Evolutionary conservation across 1,140 invertebrate species (phyloP).

Genomic region (Cotesia typhae): DNA sequence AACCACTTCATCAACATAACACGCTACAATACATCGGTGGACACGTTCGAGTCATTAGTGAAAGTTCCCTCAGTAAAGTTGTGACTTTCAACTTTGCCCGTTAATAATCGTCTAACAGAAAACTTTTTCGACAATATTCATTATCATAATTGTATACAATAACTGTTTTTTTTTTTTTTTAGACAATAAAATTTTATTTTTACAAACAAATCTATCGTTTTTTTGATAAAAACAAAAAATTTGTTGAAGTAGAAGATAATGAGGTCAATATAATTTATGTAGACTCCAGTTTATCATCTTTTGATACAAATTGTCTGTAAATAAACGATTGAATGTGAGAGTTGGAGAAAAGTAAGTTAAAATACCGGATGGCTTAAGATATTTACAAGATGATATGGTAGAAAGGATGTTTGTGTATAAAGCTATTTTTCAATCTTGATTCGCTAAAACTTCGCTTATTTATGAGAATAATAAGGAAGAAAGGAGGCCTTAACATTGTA

Average conservation of each 20-base stretch:
- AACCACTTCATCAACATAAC: too few species aligned
- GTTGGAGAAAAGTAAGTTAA: too few species aligned
- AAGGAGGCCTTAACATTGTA: conserved; percentile 35
- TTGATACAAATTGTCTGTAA: too few species aligned
- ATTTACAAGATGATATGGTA: not conserved
- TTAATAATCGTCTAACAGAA: conserved; percentile 17
- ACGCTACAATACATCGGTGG: not conserved
- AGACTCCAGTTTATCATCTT: too few species aligned
- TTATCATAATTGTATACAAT: not conserved
- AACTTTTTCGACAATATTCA: conserved; percentile 10
- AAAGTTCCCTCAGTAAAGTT: conserved; percentile 53
- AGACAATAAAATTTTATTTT: not conserved
- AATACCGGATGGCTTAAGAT: conserved; percentile 18
- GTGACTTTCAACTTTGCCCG: conserved; percentile 60
- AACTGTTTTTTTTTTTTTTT: not conserved
- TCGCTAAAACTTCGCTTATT: too few species aligned
- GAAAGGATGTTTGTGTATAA: not conserved
- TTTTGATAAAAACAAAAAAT: too few species aligned
- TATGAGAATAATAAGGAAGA: conserved; percentile 28
- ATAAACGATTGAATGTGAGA: too few species aligned
- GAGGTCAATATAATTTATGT: too few species aligned
- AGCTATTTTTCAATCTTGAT: not conserved
- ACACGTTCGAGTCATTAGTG: conserved; percentile 58
- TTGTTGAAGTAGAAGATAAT: too few species aligned
- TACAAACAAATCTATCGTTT: too few species aligned